These are phyloP conservation scores for Hypercompe scribonia DNA, from an alignment of 2,888 invertebrate species.

Conservation along the genomic window DNA sequence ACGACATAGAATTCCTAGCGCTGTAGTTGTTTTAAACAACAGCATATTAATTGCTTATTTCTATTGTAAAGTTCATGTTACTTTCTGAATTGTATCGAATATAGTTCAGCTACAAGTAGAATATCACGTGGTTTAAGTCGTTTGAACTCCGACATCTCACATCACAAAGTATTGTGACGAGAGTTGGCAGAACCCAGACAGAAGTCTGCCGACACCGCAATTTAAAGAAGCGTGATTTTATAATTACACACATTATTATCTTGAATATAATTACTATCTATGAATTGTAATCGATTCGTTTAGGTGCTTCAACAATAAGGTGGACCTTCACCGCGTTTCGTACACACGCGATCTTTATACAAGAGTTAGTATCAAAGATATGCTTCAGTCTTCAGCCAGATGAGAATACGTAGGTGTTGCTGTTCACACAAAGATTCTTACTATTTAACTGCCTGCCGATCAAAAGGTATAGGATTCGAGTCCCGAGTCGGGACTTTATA, in stretches of 20 bases:
- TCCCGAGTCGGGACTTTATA: too few species aligned
- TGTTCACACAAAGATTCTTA: neutral
- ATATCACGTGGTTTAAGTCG: neutral
- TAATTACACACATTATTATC: conserved; percentile 14
- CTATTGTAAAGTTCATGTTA: too few species aligned
- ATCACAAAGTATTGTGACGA: neutral
- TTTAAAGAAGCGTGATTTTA: conserved; percentile 9
- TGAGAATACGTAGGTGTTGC: neutral
- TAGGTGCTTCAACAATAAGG: conserved; percentile 34
- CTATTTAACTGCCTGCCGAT: neutral
- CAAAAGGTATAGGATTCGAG: too few species aligned
- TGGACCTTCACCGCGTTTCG: conserved; percentile 43
- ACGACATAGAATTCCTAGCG: too few species aligned
- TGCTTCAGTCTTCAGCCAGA: neutral
- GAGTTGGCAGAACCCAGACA: neutral
- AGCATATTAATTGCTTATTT: too few species aligned
- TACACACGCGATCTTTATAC: conserved; percentile 31
- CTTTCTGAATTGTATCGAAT: too few species aligned
- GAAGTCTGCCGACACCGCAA: conserved; percentile 5
- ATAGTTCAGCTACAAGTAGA: neutral
- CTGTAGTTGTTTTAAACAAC: too few species aligned
- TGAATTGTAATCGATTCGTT: conserved; percentile 36
- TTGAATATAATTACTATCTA: conserved; percentile 17
- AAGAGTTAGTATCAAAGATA: conserved; percentile 14
- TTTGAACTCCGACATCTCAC: too few species aligned